Evolutionary conservation across 2,888 invertebrate genomes (phyloP).

Genomic region (Tachina fera): DNA sequence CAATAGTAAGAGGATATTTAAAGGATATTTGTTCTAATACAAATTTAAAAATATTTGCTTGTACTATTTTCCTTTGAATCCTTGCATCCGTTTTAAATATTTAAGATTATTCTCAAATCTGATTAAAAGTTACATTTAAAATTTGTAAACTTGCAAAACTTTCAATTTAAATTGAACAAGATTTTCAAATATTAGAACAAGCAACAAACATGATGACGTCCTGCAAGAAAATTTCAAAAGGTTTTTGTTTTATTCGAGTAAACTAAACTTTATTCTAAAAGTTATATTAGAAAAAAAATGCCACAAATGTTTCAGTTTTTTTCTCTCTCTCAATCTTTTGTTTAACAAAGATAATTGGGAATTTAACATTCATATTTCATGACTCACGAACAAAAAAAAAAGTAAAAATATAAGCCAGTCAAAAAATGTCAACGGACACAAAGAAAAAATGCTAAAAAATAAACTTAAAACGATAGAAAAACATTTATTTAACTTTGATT

Average conservation of each 20-base stretch:
- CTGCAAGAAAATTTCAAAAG: not conserved
- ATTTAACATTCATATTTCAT: constrained; percentile 11
- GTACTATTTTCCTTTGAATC: not conserved
- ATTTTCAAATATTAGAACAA: not conserved
- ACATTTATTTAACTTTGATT: constrained; percentile 47
- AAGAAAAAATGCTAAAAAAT: constrained; percentile 4
- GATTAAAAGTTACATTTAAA: constrained; percentile 2
- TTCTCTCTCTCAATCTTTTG: not conserved
- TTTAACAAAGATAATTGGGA: not conserved
- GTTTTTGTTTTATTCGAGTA: not conserved
- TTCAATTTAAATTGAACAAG: not conserved
- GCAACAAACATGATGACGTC: not conserved
- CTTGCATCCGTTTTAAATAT: not conserved
- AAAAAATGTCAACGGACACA: constrained; percentile 10
- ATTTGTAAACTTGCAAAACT: not conserved
- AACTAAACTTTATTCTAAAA: not conserved
- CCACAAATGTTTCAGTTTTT: not conserved
- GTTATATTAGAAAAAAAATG: not conserved
- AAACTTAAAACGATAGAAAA: constrained; percentile 32
- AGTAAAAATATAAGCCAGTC: not conserved
- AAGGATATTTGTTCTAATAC: not conserved
- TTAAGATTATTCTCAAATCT: not conserved
- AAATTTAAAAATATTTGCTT: not conserved
- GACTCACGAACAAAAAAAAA: constrained; percentile 14
- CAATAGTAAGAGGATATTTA: constrained; percentile 2